A percentile compares a stretch with the other conserved stretches of the same genome.
phyloP scores from a whole-genome alignment of 2,888 invertebrate genomes.

The Drosophila subquinaria region DNA sequence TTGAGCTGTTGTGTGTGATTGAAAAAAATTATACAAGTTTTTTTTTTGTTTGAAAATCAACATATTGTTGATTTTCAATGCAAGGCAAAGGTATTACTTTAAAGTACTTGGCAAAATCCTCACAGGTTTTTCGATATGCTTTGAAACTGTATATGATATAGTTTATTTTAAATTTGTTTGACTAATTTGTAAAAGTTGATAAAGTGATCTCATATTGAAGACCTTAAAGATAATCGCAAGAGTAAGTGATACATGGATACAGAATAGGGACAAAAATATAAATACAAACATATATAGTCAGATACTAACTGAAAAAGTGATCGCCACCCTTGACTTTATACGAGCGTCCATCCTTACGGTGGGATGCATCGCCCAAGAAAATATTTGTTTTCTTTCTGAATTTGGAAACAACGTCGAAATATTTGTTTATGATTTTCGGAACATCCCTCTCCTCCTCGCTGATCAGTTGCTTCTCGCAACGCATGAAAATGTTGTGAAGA shows the following conservation, averaged over 20 bases:
- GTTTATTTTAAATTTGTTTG: slow-evolving; percentile 1
- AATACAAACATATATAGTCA: neutral
- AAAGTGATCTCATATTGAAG: neutral
- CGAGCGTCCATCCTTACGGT: neutral
- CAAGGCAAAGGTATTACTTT: no score
- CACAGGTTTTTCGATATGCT: no score
- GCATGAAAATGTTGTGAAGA: neutral
- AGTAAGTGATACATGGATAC: neutral
- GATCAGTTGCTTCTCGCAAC: neutral
- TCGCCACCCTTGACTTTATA: neutral
- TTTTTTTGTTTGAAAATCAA: no score
- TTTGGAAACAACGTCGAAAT: slow-evolving; percentile 7
- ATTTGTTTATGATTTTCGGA: slow-evolving; percentile 6
- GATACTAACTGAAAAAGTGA: slow-evolving; percentile 1
- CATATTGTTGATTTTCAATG: no score
- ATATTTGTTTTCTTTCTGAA: slow-evolving; percentile 15
- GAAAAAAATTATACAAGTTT: no score
- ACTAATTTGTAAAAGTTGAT: neutral
- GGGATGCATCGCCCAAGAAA: neutral
- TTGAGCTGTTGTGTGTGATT: no score
- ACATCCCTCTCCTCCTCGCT: slow-evolving; percentile 6
- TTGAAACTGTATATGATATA: no score
- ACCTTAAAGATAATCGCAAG: neutral
- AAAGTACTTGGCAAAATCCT: no score
- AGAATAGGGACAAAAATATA: neutral